Conservation (phyloP, 30 jellyfish, hydroid and myxozoan genomes). For the Sanderia malayensis region DNA sequence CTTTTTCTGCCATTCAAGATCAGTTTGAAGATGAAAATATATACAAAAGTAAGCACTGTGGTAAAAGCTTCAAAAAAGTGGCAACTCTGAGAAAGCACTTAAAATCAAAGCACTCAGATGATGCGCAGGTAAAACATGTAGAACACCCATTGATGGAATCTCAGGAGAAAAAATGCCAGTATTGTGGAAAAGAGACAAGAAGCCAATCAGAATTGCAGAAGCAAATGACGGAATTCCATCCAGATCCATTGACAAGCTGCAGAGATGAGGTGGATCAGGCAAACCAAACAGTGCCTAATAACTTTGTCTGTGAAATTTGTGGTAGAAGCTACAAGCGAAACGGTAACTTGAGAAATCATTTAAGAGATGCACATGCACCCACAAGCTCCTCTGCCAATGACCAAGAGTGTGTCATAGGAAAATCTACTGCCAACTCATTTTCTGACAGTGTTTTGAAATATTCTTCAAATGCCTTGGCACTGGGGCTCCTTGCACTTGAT, state of each 20-base stretch:
- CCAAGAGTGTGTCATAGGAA: conserved; percentile 21
- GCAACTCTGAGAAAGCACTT: conserved; percentile 7
- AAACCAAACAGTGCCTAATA: conserved; percentile 1
- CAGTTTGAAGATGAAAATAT: conserved; percentile 10
- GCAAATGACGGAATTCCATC: conserved; percentile 2
- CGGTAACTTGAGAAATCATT: conserved; percentile 21
- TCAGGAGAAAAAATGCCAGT: conserved; percentile 14
- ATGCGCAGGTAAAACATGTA: conserved; percentile 1
- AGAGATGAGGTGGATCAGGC: conserved; percentile 7
- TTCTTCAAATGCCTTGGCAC: conserved; percentile 27
- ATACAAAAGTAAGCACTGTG: conserved; percentile 7
- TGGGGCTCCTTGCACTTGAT: conserved; percentile 13
- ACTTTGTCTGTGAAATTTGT: conserved; percentile 24
- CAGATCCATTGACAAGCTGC: conserved; percentile 7
- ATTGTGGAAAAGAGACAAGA: conserved; percentile 12
- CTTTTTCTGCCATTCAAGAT: conserved; percentile 11
- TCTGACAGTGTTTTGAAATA: conserved; percentile 12
- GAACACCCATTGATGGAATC: conserved; percentile 19
- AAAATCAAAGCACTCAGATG: conserved; percentile 14
- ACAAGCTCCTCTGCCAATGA: conserved; percentile 21
- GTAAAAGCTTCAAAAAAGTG: conserved; percentile 11
- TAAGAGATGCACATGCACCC: conserved; percentile 40
- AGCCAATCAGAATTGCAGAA: conserved; percentile 8
- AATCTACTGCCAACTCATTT: conserved; percentile 1
- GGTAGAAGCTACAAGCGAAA: conserved; percentile 27